Conservation (phyloP, 2,113 vertebrate species). For the Bolborhynchus lineola region DNA sequence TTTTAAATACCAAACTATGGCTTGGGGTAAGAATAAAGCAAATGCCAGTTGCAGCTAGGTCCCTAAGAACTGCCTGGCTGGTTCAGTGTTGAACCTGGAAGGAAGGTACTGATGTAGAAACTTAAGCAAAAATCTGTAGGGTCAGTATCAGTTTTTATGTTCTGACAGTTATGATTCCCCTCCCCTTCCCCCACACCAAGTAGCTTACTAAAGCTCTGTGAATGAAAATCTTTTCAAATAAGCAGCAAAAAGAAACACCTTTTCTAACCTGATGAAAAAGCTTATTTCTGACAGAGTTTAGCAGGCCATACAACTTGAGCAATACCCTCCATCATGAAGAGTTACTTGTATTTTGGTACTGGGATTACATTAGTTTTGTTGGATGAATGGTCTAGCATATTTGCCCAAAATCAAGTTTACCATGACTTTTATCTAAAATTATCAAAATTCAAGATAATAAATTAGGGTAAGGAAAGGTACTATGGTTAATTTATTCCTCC, state of each 20-base stretch:
- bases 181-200: background rate
- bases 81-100: background rate
- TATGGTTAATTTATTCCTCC: background rate
- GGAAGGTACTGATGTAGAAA: background rate
- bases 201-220: background rate
- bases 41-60: constrained; percentile 11
- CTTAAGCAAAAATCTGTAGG: background rate
- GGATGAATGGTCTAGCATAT: background rate
- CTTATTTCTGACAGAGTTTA: background rate
- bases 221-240: background rate
- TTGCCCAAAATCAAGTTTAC: background rate
- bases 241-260: background rate
- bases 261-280: background rate
- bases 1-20: constrained; percentile 47
- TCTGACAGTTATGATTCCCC: background rate
- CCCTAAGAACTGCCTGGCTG: background rate
- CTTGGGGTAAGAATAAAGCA: constrained; percentile 11
- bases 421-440: background rate
- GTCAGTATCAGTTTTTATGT: background rate
- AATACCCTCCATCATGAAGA: background rate
- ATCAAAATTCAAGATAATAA: background rate
- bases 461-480: background rate
- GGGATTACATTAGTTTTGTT: background rate
- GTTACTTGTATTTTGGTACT: background rate
- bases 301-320: background rate